Evolutionary conservation across 2,113 vertebrate species (phyloP).

Genomic region (Promerops cafer): DNA sequence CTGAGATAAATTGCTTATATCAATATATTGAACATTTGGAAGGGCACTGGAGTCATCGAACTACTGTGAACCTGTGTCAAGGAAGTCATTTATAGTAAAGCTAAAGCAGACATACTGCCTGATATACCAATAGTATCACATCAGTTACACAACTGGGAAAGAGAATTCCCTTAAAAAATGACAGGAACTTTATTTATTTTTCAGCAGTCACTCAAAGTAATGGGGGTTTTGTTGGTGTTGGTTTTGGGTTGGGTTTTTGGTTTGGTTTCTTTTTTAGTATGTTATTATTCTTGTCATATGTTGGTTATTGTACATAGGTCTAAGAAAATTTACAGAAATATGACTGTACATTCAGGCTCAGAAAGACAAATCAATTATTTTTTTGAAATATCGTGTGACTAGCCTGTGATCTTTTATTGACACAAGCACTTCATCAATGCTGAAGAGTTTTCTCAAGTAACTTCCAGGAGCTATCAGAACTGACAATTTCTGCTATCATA

Average conservation of each 20-base stretch:
- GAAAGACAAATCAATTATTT: not conserved
- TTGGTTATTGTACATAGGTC: not conserved
- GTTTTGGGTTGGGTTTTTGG: rapidly evolving
- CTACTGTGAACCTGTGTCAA: not conserved
- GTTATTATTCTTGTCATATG: not conserved
- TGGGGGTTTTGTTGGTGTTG: not conserved
- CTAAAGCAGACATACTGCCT: not conserved
- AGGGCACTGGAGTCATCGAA: not conserved
- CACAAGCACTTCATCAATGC: not conserved
- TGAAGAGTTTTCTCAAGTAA: not conserved
- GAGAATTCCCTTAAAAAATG: not conserved
- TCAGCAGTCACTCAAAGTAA: not conserved
- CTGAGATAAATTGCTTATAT: not conserved
- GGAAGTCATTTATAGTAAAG: not conserved
- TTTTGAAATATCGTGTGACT: not conserved
- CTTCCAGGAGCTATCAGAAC: not conserved
- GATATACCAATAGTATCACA: not conserved
- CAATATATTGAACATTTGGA: not conserved
- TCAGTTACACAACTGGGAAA: not conserved
- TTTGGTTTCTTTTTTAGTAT: not conserved
- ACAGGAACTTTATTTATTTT: not conserved
- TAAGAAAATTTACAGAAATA: not conserved
- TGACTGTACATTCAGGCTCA: not conserved
- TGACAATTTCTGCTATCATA: not conserved
- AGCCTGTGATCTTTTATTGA: not conserved